Evolutionary conservation across 2,113 vertebrate species (phyloP), one percentile per base, ranked within the genome.

Genomic region (Rostratula benghalensis): DNA sequence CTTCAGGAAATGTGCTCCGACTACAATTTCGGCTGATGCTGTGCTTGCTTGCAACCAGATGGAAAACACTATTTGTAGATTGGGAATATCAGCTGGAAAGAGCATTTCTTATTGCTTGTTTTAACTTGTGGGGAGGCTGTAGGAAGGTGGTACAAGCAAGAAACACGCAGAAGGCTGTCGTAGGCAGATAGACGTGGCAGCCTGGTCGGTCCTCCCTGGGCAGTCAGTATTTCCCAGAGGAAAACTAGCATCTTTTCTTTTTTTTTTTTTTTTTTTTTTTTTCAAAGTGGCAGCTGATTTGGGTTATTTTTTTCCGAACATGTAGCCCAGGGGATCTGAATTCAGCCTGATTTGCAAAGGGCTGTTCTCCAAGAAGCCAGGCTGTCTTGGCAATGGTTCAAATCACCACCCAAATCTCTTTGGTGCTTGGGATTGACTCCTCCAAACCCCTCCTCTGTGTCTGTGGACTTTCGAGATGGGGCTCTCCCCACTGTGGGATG

Each of bases 381-480:
- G 24, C 20, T 39, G 54, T 19, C 43, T 48, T 69, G 51, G 43
- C 1, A 2, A 30, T 1, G 77, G 35, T 9, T 12, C 24, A 17
- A 33, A 56, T 20, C 3, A 3, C 9, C 25, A 59, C 19, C 11
- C 33, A 74, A 63, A 78, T 14, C 10, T 78, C 68, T 83, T 54
- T 7, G 20, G 57, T 37, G 27, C 20, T 57, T 0, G 0, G 39
- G 10, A 71, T 64, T 50, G 60, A 28, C 24, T 81, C 43, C 24
- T 81, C 43, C 60, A 77, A 54, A 6, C 3, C 5, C 12, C 39
- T 3, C 2, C 9, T 3, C 3, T 7, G 63, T 6, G 0, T n/a
- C 45, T 81, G 4, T 0, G 1, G 41, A 27, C 27, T 87, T 0
- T 87, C 0, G 0, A 43, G 35, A 61, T 0, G 2, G 30, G 5